Conservation (phyloP, 1,140 invertebrate species). For the Halictus rubicundus region DNA sequence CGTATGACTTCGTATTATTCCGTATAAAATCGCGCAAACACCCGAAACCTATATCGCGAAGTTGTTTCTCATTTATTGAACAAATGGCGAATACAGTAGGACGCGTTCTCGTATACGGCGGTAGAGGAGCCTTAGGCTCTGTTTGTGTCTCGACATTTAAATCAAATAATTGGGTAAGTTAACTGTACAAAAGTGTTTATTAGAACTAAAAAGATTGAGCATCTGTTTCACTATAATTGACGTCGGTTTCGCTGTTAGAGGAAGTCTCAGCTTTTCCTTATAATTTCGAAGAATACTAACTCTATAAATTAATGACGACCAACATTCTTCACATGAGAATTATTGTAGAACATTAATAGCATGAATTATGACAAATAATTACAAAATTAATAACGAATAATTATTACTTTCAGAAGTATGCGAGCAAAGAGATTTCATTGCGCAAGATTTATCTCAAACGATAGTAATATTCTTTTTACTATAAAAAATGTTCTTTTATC, state of each 20-base stretch:
- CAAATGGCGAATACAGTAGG: constrained; percentile 77
- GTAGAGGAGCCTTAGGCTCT: constrained; percentile 95
- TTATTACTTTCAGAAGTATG: neutral
- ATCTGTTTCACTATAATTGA: neutral
- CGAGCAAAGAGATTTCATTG: neutral
- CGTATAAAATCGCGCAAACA: constrained; percentile 45
- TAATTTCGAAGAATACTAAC: neutral
- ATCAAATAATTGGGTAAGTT: constrained; percentile 91
- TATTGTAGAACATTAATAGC: neutral
- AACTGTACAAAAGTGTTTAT: neutral
- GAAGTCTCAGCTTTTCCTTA: neutral
- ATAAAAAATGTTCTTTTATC: neutral
- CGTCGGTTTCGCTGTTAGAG: neutral
- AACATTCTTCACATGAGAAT: neutral
- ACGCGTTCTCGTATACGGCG: constrained; percentile 95
- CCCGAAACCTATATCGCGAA: constrained; percentile 40
- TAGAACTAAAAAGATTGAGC: neutral
- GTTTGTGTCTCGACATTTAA: constrained; percentile 94
- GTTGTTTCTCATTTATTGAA: constrained; percentile 60
- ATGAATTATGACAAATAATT: neutral
- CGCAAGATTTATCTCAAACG: neutral
- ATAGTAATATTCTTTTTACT: neutral
- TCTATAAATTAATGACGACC: neutral
- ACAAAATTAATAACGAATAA: neutral
- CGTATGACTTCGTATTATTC: constrained; percentile 45